Evolutionary conservation across 1,140 invertebrate species (phyloP).

Genomic region (Agrypnia vestita): DNA sequence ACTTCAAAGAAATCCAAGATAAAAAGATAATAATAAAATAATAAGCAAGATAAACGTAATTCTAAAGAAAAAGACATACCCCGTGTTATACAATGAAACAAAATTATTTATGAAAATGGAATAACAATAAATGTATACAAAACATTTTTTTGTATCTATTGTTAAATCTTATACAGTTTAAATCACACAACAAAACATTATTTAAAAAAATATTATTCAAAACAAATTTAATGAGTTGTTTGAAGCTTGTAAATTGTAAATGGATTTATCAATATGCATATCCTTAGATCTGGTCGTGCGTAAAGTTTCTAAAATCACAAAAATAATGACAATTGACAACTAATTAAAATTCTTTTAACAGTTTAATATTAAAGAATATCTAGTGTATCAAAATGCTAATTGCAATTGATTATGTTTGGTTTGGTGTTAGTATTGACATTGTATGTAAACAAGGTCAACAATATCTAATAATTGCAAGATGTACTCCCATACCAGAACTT

Average conservation of each 20-base stretch:
- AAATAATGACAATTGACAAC: too few species aligned
- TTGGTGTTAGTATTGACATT: too few species aligned
- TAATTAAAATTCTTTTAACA: too few species aligned
- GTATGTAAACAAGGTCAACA: not conserved
- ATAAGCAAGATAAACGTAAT: conserved; percentile 14
- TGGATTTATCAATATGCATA: conserved; percentile 39
- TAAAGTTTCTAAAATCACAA: too few species aligned
- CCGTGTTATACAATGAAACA: not conserved
- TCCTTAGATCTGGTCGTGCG: too few species aligned
- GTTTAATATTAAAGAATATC: too few species aligned
- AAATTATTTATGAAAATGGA: conserved; percentile 9
- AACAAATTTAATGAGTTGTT: conserved; percentile 46
- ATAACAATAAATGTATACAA: conserved; percentile 40
- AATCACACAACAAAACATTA: conserved; percentile 31
- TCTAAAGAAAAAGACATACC: conserved; percentile 13
- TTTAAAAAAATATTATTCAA: conserved; percentile 19
- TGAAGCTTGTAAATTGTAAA: conserved; percentile 36
- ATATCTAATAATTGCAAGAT: not conserved
- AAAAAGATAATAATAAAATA: conserved; percentile 8
- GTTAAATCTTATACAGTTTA: conserved; percentile 9
- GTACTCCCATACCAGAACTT: not conserved
- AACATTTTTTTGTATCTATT: conserved; percentile 37
- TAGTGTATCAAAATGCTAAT: too few species aligned
- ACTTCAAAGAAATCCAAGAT: conserved; percentile 1
- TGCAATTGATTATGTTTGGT: too few species aligned